Evolutionary conservation across 1,140 invertebrate genomes (phyloP).

Genomic region (Periplaneta americana): DNA sequence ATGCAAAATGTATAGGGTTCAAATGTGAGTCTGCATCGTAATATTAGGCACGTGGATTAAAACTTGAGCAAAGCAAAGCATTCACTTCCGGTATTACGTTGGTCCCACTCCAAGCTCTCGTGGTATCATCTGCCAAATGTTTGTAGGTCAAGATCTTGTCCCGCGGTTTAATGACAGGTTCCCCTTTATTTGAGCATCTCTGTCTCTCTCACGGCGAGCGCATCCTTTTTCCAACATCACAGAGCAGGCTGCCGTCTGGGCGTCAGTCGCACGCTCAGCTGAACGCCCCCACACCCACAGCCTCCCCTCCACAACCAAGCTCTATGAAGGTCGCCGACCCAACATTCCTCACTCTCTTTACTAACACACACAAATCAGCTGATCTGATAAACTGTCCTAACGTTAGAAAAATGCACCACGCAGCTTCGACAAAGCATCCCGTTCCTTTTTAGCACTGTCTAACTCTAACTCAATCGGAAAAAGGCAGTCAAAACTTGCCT

Average conservation of each 20-base stretch:
- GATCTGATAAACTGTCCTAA: background rate
- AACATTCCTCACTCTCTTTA: background rate
- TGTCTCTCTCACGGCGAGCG: background rate
- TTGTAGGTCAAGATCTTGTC: conserved; percentile 1
- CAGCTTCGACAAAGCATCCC: too few species aligned
- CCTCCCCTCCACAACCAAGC: background rate
- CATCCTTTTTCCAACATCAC: background rate
- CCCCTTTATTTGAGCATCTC: background rate
- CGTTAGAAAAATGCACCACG: background rate
- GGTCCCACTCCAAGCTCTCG: background rate
- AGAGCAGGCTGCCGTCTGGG: background rate
- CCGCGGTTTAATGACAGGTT: conserved; percentile 3
- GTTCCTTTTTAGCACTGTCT: too few species aligned
- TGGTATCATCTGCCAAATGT: background rate
- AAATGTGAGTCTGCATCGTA: too few species aligned
- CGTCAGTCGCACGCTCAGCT: background rate
- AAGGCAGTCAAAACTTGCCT: too few species aligned
- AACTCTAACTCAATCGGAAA: too few species aligned
- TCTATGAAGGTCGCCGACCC: background rate
- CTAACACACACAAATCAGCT: background rate
- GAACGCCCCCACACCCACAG: too few species aligned
- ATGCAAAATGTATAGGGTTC: too few species aligned
- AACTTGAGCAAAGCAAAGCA: background rate
- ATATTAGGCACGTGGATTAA: too few species aligned
- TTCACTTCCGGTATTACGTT: background rate